Base-by-base conservation (phyloP, 2,113 vertebrate species). In the Anarhynchus alexandrinus region DNA sequence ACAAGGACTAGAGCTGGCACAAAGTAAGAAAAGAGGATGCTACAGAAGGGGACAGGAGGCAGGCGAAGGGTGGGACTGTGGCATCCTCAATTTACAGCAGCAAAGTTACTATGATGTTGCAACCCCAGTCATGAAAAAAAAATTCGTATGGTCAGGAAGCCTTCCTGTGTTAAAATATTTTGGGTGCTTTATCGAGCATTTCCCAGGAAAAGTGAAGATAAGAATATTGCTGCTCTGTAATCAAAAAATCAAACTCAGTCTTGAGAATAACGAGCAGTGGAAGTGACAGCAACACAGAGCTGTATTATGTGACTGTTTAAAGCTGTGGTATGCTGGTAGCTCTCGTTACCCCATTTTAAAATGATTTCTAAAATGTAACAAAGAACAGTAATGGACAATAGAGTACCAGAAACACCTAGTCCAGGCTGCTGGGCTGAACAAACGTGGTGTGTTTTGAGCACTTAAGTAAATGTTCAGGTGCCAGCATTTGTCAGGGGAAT, bases 361-460 rank as follows among this genome's bases (percentile, higher is more conserved):
- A 76, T 40, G 0, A 23, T 21, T 79, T 69, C 11, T 54, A 61
- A 82, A 86, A 52, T 51, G 57, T 65, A 12, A 16, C 21, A 38
- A 52, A 47, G 25, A 59, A 43, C 49, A 42, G 5, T 18, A 65
- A 64, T 26, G 34, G 9, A 34, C 20, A 21, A 20, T 4, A 11
- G 17, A 55, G 4, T 49, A 40, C 12, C 16, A 66, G 45, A 66
- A 92, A 42, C 22, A 82, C 8, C 30, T 30, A 40, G 9, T 29
- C 49, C 19, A 58, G 27, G 42, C 36, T 76, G 55, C 57, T 76
- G 25, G 11, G 19, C 51, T 45, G 20, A 62, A 27, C 22, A 64
- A 57, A 55, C 0, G 1, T 27, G 23, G 3, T 12, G 38, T 0
- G 1, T 43, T 69, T 70, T 49, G 36, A 74, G 57, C 26, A 30